phyloP scores from a whole-genome alignment of 2,113 vertebrate species.

The Jacana jacana region DNA sequence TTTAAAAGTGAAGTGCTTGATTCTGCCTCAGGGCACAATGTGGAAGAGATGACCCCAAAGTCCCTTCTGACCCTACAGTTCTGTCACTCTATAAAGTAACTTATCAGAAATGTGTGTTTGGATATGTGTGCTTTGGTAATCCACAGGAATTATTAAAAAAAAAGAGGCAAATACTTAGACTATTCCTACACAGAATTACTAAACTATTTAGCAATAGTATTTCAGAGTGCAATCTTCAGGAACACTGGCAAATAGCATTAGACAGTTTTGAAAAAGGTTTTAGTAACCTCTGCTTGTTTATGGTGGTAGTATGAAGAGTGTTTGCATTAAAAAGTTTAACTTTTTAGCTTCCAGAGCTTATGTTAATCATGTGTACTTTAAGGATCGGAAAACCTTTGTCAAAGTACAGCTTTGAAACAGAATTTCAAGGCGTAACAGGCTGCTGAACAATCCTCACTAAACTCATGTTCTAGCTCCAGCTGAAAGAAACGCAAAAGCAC shows the following conservation, averaged over 20 bases:
- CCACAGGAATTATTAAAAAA: not conserved
- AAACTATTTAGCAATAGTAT: not conserved
- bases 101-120: not conserved
- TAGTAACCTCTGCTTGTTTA: not conserved
- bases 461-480: not conserved
- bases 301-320: not conserved
- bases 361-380: not conserved
- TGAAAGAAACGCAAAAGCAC: not conserved
- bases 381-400: not conserved
- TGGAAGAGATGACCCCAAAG: not conserved
- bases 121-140: not conserved
- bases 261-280: not conserved
- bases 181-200: not conserved
- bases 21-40: not conserved
- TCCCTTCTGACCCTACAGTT: not conserved
- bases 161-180: not conserved
- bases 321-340: not conserved
- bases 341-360: not conserved
- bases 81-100: not conserved
- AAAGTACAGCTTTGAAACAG: constrained; percentile 1
- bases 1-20: not conserved
- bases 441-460: not conserved
- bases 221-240: not conserved
- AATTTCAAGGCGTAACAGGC: constrained; percentile 21
- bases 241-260: not conserved